phyloP scores from a whole-genome alignment of 2,113 vertebrate species.

The Megatriorchis doriae region DNA sequence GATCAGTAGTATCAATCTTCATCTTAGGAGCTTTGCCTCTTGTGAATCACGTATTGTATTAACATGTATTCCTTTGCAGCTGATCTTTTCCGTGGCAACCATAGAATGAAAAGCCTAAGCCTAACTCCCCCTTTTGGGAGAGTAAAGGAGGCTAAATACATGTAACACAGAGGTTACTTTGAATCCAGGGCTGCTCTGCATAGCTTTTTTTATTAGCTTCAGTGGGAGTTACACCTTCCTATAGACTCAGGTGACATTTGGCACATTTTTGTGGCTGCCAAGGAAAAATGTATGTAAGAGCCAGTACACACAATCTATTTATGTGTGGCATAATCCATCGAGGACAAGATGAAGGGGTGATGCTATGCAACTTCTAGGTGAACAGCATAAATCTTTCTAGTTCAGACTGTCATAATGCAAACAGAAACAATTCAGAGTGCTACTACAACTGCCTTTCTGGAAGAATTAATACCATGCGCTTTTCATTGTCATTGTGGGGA shows the following conservation, averaged over 20 bases:
- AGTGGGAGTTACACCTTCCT: neutral
- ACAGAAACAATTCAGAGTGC: neutral
- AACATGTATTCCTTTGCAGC: neutral
- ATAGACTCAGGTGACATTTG: neutral
- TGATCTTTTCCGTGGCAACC: neutral
- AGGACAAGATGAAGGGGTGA: neutral
- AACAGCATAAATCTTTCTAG: neutral
- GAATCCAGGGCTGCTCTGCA: neutral
- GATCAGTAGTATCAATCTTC: neutral
- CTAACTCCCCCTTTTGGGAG: neutral
- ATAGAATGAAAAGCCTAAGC: neutral
- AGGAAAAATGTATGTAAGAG: neutral
- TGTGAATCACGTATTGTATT: neutral
- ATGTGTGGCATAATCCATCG: neutral
- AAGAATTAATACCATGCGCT: neutral
- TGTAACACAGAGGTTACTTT: rapidly evolving
- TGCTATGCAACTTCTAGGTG: neutral
- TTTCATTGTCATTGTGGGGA: neutral
- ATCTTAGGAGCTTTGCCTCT: neutral
- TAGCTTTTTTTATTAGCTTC: neutral
- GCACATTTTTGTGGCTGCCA: neutral
- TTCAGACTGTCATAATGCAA: neutral
- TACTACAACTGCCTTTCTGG: neutral
- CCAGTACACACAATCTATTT: neutral
- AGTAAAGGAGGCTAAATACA: neutral